Evolutionary conservation across 2,113 vertebrate genomes (phyloP), one percentile per base, ranked within the genome.

Genomic region (Lophotis ruficrista): DNA sequence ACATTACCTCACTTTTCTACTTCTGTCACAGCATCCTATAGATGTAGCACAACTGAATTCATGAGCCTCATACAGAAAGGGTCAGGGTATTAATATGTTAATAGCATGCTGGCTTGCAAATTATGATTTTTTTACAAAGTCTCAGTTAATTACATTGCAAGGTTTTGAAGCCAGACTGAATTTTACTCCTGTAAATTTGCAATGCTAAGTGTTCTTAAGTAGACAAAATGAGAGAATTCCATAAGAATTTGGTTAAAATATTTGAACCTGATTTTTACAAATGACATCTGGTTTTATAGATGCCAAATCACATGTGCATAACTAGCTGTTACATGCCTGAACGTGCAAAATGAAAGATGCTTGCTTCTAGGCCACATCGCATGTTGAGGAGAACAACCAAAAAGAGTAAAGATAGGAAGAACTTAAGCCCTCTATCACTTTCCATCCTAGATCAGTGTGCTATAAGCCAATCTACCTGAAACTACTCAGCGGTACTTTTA

Each of bases 1-100:
- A 96, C 41, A 89, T 92, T 94, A 94, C 93, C 72, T 97, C 90
- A 80, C 70, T 91, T 95, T 95, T 90, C 95, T 96, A 82, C 91
- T 89, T 93, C 78, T 92, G 93, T 87, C 69, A 27, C 70, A 28
- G 68, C 86, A 92, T 95, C 95, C 82, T 90, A 43, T 73, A 88
- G 79, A 62, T 69, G 70, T 70, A 97, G 90, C 56, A 43, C 64
- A 37, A 82, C 77, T 62, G 95, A 97, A 97, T 96, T 94, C 87
- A 80, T 20, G 28, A 96, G 68, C 35, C 60, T 98, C 54, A 73
- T 90, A 93, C 84, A 92, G 96, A 83, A 94, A 97, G 97, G 96
- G 97, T 97, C 94, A 94, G 43, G 61, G 50, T 83, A 95, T 97
- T 96, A 96, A 94, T 91, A 95, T 87, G 86, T 93, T 97, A 97